A percentile compares a stretch with the other conserved stretches of the same genome.
These are phyloP conservation scores for Drosophila orosa DNA, from an alignment of 1,140 invertebrate species.

Conservation along the genomic window DNA sequence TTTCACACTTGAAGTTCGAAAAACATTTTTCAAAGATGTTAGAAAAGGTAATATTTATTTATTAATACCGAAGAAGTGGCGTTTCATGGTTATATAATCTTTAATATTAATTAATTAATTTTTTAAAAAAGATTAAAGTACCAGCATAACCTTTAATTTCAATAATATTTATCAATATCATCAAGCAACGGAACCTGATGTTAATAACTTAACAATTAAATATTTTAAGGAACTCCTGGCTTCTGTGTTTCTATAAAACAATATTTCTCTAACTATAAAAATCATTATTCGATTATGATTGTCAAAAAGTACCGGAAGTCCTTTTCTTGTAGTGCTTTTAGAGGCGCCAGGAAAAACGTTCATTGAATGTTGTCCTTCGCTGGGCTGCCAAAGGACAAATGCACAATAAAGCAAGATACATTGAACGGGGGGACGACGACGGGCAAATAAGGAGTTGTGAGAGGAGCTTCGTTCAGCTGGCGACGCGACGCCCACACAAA, in stretches of 20 bases:
- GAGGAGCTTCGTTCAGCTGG: slow-evolving; percentile 5
- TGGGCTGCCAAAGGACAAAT: slow-evolving; percentile 75
- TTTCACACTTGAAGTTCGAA: no score
- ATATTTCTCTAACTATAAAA: background rate
- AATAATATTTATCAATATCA: no score
- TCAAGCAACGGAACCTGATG: accelerated
- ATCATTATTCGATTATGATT: background rate
- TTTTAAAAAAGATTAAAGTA: no score
- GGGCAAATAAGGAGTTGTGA: background rate
- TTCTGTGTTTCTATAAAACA: background rate
- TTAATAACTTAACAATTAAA: background rate
- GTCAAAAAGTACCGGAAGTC: slow-evolving; percentile 6
- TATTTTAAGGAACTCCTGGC: background rate
- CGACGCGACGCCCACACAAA: slow-evolving; percentile 21
- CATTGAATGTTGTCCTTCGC: slow-evolving; percentile 79
- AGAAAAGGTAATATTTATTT: no score
- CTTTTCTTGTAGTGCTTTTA: slow-evolving; percentile 19
- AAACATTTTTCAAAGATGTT: no score
- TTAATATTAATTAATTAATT: no score
- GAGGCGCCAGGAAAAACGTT: slow-evolving; percentile 39
- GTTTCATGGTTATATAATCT: no score
- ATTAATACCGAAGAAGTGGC: no score
- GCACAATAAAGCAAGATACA: slow-evolving; percentile 68
- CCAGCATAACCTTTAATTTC: no score
- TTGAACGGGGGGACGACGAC: slow-evolving; percentile 7